These are phyloP conservation scores for Iselma pallidipennis DNA, from an alignment of 2,888 invertebrate genomes.

Conservation along the genomic window DNA sequence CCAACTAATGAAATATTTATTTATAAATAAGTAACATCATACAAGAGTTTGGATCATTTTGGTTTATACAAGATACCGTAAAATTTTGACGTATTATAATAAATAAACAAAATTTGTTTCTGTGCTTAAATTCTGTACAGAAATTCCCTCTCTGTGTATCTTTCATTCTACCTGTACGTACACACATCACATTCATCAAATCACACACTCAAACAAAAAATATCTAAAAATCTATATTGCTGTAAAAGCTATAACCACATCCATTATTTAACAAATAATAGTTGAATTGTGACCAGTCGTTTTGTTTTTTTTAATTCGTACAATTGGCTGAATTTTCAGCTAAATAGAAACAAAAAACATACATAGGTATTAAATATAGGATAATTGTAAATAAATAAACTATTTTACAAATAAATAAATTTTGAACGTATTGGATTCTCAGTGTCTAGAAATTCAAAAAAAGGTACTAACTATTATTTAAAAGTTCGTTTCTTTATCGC, in stretches of 20 bases:
- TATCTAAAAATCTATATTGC: background rate
- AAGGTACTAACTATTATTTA: background rate
- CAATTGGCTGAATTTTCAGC: too few relatives aligned
- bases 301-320: background rate
- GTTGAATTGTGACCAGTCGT: background rate
- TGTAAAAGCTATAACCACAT: background rate
- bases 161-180: background rate
- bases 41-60: background rate
- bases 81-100: background rate
- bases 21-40: slow-evolving; percentile 1
- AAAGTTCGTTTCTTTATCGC: background rate
- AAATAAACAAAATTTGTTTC: background rate
- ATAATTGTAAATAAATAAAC: slow-evolving; percentile 23
- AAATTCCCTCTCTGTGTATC: background rate
- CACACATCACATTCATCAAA: background rate
- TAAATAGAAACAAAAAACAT: too few relatives aligned
- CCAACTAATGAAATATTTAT: background rate
- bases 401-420: slow-evolving; percentile 26
- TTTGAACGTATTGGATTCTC: background rate
- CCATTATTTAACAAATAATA: slow-evolving; percentile 1
- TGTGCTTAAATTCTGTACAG: background rate
- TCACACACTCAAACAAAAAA: background rate
- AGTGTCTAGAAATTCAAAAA: background rate
- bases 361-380: too few relatives aligned
- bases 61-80: background rate